phyloP scores from a whole-genome alignment of 2,888 invertebrate species.

The Drosophila cracens region DNA sequence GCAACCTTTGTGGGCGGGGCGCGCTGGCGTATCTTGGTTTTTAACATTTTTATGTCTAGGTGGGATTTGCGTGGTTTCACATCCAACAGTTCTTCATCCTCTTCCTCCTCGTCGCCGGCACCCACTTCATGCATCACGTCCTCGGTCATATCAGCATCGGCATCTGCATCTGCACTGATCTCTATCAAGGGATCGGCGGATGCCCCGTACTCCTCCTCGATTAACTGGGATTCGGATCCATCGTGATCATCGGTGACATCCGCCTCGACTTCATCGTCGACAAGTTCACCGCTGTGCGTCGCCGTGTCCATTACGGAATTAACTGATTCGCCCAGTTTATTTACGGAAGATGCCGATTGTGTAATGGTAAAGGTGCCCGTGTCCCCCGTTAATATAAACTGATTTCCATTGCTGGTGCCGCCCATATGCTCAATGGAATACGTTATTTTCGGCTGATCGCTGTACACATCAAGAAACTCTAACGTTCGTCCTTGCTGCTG shows the following conservation, averaged over 20 bases:
- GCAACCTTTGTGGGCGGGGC: slow-evolving; percentile 19
- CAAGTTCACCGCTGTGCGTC: slow-evolving; percentile 53
- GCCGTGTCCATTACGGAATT: slow-evolving; percentile 55
- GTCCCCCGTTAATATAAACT: slow-evolving; percentile 83
- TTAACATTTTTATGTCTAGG: slow-evolving; percentile 44
- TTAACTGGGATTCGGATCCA: slow-evolving; percentile 72
- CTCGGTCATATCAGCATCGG: slow-evolving; percentile 62
- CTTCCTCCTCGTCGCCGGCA: slow-evolving; percentile 50
- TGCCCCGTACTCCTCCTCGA: slow-evolving; percentile 77
- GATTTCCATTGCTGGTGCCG: slow-evolving; percentile 78
- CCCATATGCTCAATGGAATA: slow-evolving; percentile 84
- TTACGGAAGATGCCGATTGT: slow-evolving; percentile 60
- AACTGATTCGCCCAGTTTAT: slow-evolving; percentile 67
- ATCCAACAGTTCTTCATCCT: slow-evolving; percentile 58
- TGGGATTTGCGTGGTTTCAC: slow-evolving; percentile 63
- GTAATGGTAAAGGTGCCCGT: slow-evolving; percentile 83
- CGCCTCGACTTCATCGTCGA: slow-evolving; percentile 73
- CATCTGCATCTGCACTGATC: slow-evolving; percentile 43
- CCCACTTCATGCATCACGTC: slow-evolving; percentile 53
- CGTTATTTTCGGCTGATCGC: slow-evolving; percentile 83
- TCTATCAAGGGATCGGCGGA: slow-evolving; percentile 73
- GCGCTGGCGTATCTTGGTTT: slow-evolving; percentile 43
- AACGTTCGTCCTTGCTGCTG: slow-evolving; percentile 65
- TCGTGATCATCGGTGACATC: slow-evolving; percentile 69
- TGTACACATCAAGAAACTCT: slow-evolving; percentile 83